Conservation (phyloP, 2,888 invertebrate species). For the Eurytoma californica region DNA sequence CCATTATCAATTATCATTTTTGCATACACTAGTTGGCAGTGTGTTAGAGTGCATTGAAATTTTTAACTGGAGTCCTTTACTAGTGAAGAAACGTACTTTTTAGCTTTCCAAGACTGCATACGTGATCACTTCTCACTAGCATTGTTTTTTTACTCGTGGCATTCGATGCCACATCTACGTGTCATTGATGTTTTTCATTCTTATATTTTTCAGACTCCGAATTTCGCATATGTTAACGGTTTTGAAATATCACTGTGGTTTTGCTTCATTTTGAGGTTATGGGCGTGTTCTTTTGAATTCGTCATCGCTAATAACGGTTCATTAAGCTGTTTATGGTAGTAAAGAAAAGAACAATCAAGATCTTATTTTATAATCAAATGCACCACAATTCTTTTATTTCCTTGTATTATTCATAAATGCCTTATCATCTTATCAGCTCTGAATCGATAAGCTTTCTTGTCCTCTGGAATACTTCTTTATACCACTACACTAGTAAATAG, state of each 20-base stretch:
- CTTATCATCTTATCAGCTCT: slow-evolving; percentile 15
- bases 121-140: slow-evolving; percentile 4
- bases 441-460: slow-evolving; percentile 17
- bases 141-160: slow-evolving; percentile 30
- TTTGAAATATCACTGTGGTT: background rate
- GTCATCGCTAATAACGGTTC: slow-evolving; percentile 47
- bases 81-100: slow-evolving; percentile 1
- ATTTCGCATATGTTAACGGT: background rate
- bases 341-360: slow-evolving; percentile 21
- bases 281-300: slow-evolving; percentile 62
- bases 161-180: slow-evolving; percentile 1
- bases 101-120: slow-evolving; percentile 28
- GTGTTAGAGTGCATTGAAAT: background rate
- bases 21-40: no score
- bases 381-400: background rate
- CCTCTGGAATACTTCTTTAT: background rate
- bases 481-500: background rate
- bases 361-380: background rate
- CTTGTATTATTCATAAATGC: background rate
- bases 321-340: slow-evolving; percentile 13
- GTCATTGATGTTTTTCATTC: background rate
- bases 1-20: no score
- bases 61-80: background rate
- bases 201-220: background rate
- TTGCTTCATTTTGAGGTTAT: slow-evolving; percentile 60